Conservation (phyloP, 2,113 vertebrate species). For the Dasyurus viverrinus region DNA sequence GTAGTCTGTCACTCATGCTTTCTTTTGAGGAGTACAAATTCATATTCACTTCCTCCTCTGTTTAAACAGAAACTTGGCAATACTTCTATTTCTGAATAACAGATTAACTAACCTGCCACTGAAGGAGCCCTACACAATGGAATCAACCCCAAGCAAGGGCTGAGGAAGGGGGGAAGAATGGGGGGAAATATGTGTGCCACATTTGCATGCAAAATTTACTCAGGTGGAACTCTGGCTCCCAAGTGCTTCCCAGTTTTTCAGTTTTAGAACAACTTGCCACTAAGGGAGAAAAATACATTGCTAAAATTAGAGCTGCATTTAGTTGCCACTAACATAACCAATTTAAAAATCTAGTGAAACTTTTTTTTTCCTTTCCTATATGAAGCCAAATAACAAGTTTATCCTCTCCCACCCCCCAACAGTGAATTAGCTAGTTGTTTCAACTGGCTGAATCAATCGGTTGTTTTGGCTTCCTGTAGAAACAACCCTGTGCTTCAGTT, state of each 20-base stretch:
- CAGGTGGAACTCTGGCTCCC: conserved; percentile 27
- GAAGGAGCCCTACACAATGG: conserved; percentile 55
- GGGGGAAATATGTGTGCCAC: background rate
- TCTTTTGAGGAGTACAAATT: conserved; percentile 76
- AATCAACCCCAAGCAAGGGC: conserved; percentile 67
- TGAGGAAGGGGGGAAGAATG: background rate
- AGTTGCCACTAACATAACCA: background rate
- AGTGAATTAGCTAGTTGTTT: conserved; percentile 4
- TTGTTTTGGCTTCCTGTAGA: background rate
- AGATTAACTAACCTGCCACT: conserved; percentile 71
- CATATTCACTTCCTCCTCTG: conserved; percentile 73
- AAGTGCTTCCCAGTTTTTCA: conserved; percentile 51
- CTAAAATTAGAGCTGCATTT: background rate
- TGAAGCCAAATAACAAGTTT: conserved; percentile 23
- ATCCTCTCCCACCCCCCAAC: conserved; percentile 12
- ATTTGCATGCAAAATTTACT: conserved; percentile 29
- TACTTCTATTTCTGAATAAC: conserved; percentile 65
- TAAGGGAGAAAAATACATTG: background rate
- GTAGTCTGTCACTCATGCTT: conserved; percentile 65
- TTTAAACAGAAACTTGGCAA: conserved; percentile 80
- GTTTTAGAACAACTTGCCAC: background rate
- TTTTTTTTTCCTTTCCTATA: background rate
- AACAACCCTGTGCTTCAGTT: conserved; percentile 6
- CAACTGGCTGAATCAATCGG: conserved; percentile 16
- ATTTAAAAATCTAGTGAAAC: background rate